Evolutionary conservation across 2,797 vertebrate species (phyloP).

Genomic region (Poeciliopsis presidionis): DNA sequence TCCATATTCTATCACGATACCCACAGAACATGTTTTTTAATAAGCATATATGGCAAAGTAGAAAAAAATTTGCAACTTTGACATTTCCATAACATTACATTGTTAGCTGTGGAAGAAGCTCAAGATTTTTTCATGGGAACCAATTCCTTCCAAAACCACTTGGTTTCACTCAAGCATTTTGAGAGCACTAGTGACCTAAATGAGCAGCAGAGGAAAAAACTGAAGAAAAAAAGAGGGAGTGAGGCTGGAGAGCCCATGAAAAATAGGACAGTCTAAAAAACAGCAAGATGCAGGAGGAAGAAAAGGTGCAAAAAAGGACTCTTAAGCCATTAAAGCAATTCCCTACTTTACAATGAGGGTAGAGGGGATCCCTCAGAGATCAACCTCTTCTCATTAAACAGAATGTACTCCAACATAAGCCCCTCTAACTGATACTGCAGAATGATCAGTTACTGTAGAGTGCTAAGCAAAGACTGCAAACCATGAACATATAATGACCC

Average conservation of each 20-base stretch:
- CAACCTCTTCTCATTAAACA: constrained; percentile 50
- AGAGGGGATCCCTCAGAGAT: constrained; percentile 42
- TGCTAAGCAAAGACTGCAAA: constrained; percentile 55
- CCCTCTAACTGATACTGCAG: constrained; percentile 61
- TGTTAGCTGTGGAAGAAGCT: constrained; percentile 58
- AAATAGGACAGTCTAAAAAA: constrained; percentile 32
- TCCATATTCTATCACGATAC: not conserved
- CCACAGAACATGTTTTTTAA: not conserved
- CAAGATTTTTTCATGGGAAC: constrained; percentile 64
- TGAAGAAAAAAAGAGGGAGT: constrained; percentile 9
- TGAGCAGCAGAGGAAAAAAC: constrained; percentile 41
- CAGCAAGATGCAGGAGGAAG: constrained; percentile 23
- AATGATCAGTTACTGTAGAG: constrained; percentile 60
- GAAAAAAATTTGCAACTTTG: not conserved
- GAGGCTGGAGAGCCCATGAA: constrained; percentile 27
- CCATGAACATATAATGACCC: constrained; percentile 66
- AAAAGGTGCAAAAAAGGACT: constrained; percentile 50
- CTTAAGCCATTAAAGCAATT: constrained; percentile 23
- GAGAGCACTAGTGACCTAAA: constrained; percentile 52
- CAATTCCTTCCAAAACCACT: constrained; percentile 51
- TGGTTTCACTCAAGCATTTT: constrained; percentile 46
- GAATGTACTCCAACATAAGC: constrained; percentile 52
- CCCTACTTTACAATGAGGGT: constrained; percentile 15
- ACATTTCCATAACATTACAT: constrained; percentile 62
- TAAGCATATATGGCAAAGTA: not conserved